These are phyloP conservation scores for Acanthoscelides obtectus DNA, from an alignment of 2,888 invertebrate genomes.

Conservation along the genomic window DNA sequence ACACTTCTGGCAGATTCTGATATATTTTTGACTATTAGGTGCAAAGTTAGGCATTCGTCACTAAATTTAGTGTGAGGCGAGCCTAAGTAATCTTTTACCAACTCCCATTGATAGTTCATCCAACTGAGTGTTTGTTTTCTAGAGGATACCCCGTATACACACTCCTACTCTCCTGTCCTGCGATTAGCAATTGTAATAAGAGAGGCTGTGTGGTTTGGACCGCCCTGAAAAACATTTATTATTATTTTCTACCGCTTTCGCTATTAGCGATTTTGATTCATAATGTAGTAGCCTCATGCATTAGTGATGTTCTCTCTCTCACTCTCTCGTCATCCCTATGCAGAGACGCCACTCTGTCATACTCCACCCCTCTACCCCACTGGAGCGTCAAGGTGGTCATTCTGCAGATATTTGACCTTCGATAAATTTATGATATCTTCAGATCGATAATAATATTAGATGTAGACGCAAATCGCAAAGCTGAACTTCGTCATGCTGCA, in stretches of 20 bases:
- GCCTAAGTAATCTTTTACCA: neutral
- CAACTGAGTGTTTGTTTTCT: neutral
- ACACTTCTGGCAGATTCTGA: too few species aligned
- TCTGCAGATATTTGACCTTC: neutral
- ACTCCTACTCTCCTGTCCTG: slow-evolving; percentile 26
- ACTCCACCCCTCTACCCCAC: neutral
- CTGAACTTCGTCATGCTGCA: too few species aligned
- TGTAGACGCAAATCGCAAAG: too few species aligned
- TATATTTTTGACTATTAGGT: too few species aligned
- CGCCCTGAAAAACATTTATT: slow-evolving; percentile 38
- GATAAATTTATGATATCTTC: too few species aligned
- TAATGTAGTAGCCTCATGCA: slow-evolving; percentile 28
- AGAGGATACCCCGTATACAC: slow-evolving; percentile 29
- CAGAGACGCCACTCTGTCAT: neutral
- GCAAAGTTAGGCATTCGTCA: too few species aligned
- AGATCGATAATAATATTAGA: too few species aligned
- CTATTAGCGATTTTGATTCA: slow-evolving; percentile 32
- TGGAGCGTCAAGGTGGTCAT: neutral
- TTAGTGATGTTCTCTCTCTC: slow-evolving; percentile 16
- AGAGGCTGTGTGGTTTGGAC: slow-evolving; percentile 29
- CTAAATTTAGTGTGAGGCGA: neutral
- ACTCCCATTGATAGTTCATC: neutral
- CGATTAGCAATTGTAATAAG: slow-evolving; percentile 44
- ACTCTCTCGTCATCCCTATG: neutral
- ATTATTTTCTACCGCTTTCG: slow-evolving; percentile 39